phyloP scores from a whole-genome alignment of 2,888 invertebrate genomes.

The Bursaphelenchus okinawaensis region DNA sequence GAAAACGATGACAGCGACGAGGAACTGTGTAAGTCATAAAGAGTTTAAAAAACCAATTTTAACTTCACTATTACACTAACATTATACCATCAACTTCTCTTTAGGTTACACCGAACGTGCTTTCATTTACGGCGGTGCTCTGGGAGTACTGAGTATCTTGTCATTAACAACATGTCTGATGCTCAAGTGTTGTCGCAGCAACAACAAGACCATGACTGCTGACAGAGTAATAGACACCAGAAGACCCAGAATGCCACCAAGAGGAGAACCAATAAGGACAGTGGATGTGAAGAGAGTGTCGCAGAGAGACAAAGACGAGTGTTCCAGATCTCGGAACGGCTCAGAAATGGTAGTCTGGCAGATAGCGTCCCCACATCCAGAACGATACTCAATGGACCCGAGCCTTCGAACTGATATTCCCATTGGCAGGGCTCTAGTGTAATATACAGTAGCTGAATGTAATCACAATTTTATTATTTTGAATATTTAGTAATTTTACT shows the following conservation, averaged over 20 bases:
- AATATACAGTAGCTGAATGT: too few relatives aligned
- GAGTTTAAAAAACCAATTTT: too few relatives aligned
- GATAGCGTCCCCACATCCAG: not conserved
- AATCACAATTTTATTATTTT: too few relatives aligned
- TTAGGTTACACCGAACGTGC: slow-evolving; percentile 4
- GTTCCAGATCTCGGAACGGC: not conserved
- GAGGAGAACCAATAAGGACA: not conserved
- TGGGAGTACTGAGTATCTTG: not conserved
- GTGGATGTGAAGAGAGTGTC: not conserved
- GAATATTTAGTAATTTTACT: too few relatives aligned
- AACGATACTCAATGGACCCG: not conserved
- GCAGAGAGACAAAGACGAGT: not conserved
- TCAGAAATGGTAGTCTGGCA: not conserved
- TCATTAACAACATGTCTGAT: not conserved
- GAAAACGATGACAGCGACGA: slow-evolving; percentile 60
- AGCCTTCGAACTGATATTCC: not conserved
- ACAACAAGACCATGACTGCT: not conserved
- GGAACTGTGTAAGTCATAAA: slow-evolving; percentile 56
- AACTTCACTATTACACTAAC: too few relatives aligned
- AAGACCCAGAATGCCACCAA: not conserved
- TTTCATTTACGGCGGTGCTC: slow-evolving; percentile 3
- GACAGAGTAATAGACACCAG: not conserved
- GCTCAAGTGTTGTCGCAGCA: not conserved
- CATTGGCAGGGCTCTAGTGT: not conserved
- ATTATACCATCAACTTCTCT: not conserved